Base-by-base conservation (phyloP, 1,140 invertebrate species). In the Riptortus pedestris region DNA sequence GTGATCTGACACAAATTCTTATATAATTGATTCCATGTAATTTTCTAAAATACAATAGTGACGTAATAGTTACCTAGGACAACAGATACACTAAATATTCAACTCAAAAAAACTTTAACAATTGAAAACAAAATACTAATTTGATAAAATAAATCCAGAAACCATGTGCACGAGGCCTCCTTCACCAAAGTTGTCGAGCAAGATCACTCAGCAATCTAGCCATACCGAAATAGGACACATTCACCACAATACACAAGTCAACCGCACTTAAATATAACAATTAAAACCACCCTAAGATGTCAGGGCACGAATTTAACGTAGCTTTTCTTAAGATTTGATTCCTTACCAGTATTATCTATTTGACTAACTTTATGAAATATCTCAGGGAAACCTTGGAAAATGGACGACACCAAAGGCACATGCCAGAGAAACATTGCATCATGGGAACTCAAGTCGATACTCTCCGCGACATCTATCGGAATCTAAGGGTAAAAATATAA, bases 401-500 rank as follows among this genome's bases (percentile, higher is more conserved):
- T 83, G 81, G 81, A 80, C 79, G 80, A 80, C 78, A 75, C 75
- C 76, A 77, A 77, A 79, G 79, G 79, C 79, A 81, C 80, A 83
- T 82, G 80, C 81, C 79, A 81, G 76, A 76, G 76, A 75, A 77
- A 78, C 75, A 74, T 79, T 74, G 78, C 76, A 80, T 79, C 79
- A 73, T 78, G 76, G 76, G 75, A 55, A 69, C 38, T 60, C 47
- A 38, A 66, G 65, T 66, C 65, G 65, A 66, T 66, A 66, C 62
- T 27, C 27, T 24, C 29, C 55, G 58, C 65, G 65, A 63, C 51
- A 59, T 62, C 62, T 66, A 57, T 45, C 47, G 58, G 48, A 52
- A 63, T 48, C 28, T 20, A 38, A 33, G 28, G 20, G 57, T 59
- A 59, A 59, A 57, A 59, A 59, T 59, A 59, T 22, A 27, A 48